phyloP scores from a whole-genome alignment of 2,113 vertebrate species.

The Mungos mungo region DNA sequence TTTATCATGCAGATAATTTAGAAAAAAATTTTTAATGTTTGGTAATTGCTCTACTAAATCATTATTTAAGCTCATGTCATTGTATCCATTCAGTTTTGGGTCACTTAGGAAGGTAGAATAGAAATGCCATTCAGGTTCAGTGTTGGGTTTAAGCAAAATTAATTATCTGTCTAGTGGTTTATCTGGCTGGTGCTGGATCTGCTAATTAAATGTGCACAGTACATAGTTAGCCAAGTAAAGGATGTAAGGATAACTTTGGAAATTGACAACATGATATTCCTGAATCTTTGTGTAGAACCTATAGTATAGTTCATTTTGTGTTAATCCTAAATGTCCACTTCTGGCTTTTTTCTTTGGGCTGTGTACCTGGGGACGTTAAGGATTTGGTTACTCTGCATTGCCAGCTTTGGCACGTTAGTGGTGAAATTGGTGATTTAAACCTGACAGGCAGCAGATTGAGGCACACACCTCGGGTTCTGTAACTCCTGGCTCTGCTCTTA shows the following conservation, averaged over 20 bases:
- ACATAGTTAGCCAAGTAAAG: background rate
- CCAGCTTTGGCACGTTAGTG: background rate
- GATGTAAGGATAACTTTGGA: conserved; percentile 3
- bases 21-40: conserved; percentile 36
- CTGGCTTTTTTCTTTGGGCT: background rate
- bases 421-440: background rate
- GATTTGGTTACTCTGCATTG: background rate
- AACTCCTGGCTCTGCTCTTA: background rate
- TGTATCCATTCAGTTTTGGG: conserved; percentile 44
- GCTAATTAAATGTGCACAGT: conserved; percentile 17
- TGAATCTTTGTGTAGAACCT: background rate
- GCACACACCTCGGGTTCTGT: no score
- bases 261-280: background rate
- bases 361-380: background rate
- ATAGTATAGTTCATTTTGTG: background rate
- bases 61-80: conserved; percentile 72
- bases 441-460: background rate
- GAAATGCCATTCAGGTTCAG: conserved; percentile 58
- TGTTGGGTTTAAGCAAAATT: conserved; percentile 72
- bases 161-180: conserved; percentile 68
- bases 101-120: conserved; percentile 48
- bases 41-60: conserved; percentile 73
- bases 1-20: conserved; percentile 43
- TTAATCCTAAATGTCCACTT: background rate
- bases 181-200: conserved; percentile 32